phyloP scores from a whole-genome alignment of 2,113 vertebrate genomes.

The Gambusia holbrooki region DNA sequence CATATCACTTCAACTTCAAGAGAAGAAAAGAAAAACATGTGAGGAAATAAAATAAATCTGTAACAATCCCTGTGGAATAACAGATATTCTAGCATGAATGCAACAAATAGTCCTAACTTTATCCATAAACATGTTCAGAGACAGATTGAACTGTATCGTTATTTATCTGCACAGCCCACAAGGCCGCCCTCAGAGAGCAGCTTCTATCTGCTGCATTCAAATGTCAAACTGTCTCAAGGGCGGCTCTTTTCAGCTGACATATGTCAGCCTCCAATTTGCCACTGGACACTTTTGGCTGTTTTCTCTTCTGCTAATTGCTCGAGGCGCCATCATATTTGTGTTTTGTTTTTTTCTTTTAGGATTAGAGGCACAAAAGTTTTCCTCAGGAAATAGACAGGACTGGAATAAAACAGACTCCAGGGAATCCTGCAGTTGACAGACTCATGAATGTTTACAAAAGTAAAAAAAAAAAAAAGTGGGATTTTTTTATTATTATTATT shows the following conservation, averaged over 20 bases:
- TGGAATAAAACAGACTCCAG: conserved; percentile 46
- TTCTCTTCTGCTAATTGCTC: conserved; percentile 54
- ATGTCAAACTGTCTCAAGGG: conserved; percentile 63
- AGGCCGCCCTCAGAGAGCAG: conserved; percentile 43
- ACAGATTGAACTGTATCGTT: conserved; percentile 1
- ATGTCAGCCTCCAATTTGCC: conserved; percentile 62
- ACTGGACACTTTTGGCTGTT: conserved; percentile 51
- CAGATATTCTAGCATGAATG: conserved; percentile 6
- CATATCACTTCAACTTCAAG: neutral
- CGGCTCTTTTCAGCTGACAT: conserved; percentile 59
- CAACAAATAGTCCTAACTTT: neutral
- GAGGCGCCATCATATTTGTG: conserved; percentile 39
- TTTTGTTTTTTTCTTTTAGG: conserved; percentile 6
- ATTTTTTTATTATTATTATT: too few relatives aligned
- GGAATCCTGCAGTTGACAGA: conserved; percentile 33
- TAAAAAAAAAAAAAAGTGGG: too few relatives aligned
- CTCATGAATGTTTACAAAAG: conserved; percentile 39
- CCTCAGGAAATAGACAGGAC: conserved; percentile 31
- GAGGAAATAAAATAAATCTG: neutral
- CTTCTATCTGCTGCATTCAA: conserved; percentile 49
- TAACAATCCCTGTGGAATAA: neutral
- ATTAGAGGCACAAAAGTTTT: conserved; percentile 42
- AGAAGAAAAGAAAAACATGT: neutral
- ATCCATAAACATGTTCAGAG: neutral
- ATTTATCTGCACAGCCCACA: conserved; percentile 21